Base-by-base conservation (phyloP, 2,888 invertebrate genomes). In the Aphrophora alni region DNA sequence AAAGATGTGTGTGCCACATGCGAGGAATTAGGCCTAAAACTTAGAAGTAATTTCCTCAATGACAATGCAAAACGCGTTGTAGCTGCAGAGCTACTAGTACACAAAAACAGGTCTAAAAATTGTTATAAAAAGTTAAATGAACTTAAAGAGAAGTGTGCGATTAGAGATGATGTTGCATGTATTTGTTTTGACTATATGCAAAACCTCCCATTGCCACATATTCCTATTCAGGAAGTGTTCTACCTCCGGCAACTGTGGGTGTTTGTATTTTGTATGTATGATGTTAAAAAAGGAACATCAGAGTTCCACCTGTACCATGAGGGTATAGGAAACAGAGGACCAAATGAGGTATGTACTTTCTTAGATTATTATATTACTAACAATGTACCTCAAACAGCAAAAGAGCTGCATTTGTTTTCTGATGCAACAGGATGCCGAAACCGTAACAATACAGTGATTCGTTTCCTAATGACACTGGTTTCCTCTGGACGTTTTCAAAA, bases 101-200 rank as follows among this genome's bases (percentile, higher is more conserved):
- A 85, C 82, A 78, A 81, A 75, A 72, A 81, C 68, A 76, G 84
- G 59, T 78, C 82, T 21, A 86, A 85, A 80, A 86, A 83, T 73
- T 85, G 84, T 80, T 78, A 77, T 84, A 78, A 82, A 33, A 80
- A 84, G 21, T 81, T 87, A 28, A 83, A 83, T 75, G 83, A 85
- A 75, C 80, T 81, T 69, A 78, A 75, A 75, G 78, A 84, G 69
- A 85, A 82, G 69, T 59, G 84, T 72, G 82, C 82, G 82, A 85
- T 71, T 5, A 77, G 81, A 70, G 76, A 81, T 38, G 70, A 80
- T 59, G 78, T 82, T 24, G 51, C 78, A 21, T 70, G 83, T 38
- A 81, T 87, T 44, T 85, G 84, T n/a, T 86, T 87, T 68, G 86
- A 86, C 80, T 86, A 85, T 72, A 84, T 86, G 82, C 84, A 84